Conservation (phyloP, 2,888 invertebrate genomes). For the Electrophaes corylata region DNA sequence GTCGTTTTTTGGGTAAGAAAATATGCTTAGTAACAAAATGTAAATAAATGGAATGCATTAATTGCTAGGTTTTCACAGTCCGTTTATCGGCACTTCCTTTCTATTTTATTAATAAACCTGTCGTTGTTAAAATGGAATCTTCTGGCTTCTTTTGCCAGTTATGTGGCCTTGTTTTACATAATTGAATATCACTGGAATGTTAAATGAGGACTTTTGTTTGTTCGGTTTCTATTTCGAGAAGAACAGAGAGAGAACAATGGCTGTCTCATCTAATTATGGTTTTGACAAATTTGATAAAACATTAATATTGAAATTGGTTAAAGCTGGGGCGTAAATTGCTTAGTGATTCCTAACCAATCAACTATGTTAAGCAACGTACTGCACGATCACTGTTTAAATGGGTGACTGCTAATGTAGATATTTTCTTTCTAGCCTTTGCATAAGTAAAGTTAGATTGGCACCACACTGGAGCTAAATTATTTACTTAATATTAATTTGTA, state of each 20-base stretch:
- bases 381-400: no score
- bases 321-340: no score
- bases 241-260: neutral
- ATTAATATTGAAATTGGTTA: no score
- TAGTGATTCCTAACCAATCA: no score
- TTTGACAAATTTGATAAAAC: no score
- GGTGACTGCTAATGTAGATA: no score
- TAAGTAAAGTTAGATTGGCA: no score
- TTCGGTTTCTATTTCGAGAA: slow-evolving; percentile 4
- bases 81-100: slow-evolving; percentile 59
- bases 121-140: slow-evolving; percentile 41
- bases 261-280: no score
- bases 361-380: no score
- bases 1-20: slow-evolving; percentile 35
- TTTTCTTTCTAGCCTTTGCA: no score
- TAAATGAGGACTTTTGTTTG: slow-evolving; percentile 21
- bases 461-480: no score
- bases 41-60: slow-evolving; percentile 71
- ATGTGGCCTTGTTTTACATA: slow-evolving; percentile 24
- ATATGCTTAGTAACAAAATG: slow-evolving; percentile 59
- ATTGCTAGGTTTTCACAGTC: slow-evolving; percentile 73
- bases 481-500: no score
- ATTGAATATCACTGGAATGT: slow-evolving; percentile 16
- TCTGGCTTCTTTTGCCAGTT: neutral
- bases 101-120: slow-evolving; percentile 48